Evolutionary conservation across 2,113 vertebrate genomes (phyloP).

Genomic region (Thinocorus orbignyianus): DNA sequence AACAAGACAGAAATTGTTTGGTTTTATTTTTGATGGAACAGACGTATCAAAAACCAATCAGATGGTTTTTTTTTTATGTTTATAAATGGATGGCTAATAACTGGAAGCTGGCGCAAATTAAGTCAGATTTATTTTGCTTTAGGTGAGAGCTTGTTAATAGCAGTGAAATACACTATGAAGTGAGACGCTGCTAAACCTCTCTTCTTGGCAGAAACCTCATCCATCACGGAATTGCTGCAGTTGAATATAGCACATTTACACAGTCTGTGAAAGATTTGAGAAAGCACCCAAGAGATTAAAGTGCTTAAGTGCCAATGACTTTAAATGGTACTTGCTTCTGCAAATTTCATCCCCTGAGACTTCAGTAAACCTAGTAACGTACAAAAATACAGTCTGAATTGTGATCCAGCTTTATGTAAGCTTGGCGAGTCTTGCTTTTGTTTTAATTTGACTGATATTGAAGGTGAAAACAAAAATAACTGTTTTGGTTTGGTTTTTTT

Average conservation of each 20-base stretch:
- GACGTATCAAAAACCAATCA: not conserved
- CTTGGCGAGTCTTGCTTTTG: not conserved
- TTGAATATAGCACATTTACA: conserved; percentile 28
- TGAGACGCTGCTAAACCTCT: conserved; percentile 1
- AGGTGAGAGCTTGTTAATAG: conserved; percentile 40
- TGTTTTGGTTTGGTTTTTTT: no score
- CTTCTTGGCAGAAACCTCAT: conserved; percentile 29
- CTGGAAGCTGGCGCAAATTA: conserved; percentile 13
- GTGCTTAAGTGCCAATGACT: conserved; percentile 31
- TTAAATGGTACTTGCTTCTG: conserved; percentile 48
- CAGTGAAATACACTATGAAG: not conserved
- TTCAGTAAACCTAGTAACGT: conserved; percentile 1
- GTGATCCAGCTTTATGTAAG: not conserved
- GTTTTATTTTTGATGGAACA: not conserved
- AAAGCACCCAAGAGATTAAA: conserved; percentile 55
- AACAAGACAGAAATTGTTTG: not conserved
- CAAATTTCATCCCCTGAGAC: conserved; percentile 19
- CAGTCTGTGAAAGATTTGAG: conserved; percentile 31
- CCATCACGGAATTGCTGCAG: not conserved
- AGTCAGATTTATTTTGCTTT: conserved; percentile 29
- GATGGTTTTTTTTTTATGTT: no score
- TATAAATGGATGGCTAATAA: not conserved
- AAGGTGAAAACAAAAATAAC: not conserved
- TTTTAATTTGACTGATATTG: not conserved
- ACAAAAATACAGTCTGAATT: conserved; percentile 12